phyloP scores from a whole-genome alignment of 2,888 invertebrate species.

The Cerastis rubricosa region DNA sequence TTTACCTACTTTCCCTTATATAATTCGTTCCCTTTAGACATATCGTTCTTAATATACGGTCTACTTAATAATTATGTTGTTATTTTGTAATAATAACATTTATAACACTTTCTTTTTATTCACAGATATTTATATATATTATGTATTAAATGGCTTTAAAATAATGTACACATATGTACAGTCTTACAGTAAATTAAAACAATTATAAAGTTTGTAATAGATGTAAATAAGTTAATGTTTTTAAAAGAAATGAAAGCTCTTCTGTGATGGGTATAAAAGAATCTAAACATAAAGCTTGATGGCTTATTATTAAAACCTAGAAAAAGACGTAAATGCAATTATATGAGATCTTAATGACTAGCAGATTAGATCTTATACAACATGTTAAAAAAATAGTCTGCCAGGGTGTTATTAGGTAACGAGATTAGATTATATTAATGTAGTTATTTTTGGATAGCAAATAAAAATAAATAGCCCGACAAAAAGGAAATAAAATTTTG shows the following conservation, averaged over 20 bases:
- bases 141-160: background rate
- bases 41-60: slow-evolving; percentile 35
- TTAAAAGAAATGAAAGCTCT: slow-evolving; percentile 32
- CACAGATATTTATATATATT: background rate
- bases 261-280: background rate
- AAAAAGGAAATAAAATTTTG: no score
- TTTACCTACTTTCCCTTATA: slow-evolving; percentile 13
- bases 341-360: background rate
- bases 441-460: no score
- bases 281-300: background rate
- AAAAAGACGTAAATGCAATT: background rate
- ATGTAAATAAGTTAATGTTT: background rate
- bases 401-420: no score
- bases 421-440: no score
- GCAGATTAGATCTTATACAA: no score
- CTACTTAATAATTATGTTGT: slow-evolving; percentile 22
- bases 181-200: slow-evolving; percentile 25
- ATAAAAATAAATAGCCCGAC: no score
- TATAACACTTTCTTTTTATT: slow-evolving; percentile 2
- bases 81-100: slow-evolving; percentile 24
- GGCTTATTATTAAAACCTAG: background rate
- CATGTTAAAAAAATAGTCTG: no score
- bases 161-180: background rate
- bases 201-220: background rate
- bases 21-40: slow-evolving; percentile 61